Evolutionary conservation across 2,113 vertebrate genomes (phyloP).

Genomic region (Pelusios castaneus): DNA sequence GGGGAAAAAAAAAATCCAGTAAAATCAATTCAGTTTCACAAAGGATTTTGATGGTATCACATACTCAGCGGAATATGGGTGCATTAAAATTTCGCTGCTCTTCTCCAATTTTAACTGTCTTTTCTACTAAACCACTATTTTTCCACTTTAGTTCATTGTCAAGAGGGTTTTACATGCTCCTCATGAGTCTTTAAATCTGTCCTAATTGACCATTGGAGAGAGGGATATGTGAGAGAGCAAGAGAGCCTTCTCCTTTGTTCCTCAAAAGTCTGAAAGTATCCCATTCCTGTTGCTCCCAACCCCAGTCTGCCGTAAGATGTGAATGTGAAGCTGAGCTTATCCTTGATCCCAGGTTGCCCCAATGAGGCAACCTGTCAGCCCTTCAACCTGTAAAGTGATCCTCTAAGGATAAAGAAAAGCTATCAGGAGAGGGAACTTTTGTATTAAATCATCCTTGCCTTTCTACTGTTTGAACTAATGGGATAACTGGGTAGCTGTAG

Average conservation of each 20-base stretch:
- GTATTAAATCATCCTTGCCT: neutral
- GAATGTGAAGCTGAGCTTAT: neutral
- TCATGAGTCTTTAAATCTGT: neutral
- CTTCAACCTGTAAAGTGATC: neutral
- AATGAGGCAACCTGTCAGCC: neutral
- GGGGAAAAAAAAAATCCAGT: neutral
- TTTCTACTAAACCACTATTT: neutral
- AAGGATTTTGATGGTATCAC: neutral
- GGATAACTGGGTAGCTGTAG: neutral
- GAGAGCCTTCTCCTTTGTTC: rapidly evolving
- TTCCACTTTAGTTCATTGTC: neutral
- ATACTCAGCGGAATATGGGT: neutral
- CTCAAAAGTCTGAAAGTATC: neutral
- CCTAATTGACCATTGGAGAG: neutral
- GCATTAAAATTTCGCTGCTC: neutral
- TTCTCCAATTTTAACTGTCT: neutral
- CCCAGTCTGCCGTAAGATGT: neutral
- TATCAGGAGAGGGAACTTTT: neutral
- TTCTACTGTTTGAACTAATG: neutral
- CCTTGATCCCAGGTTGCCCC: neutral
- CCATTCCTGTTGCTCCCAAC: neutral
- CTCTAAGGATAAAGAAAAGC: neutral
- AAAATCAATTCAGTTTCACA: neutral
- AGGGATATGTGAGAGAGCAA: neutral
- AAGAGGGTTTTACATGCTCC: neutral